Conservation (phyloP, 1,140 invertebrate species). For the Gonioctena quinquepunctata region DNA sequence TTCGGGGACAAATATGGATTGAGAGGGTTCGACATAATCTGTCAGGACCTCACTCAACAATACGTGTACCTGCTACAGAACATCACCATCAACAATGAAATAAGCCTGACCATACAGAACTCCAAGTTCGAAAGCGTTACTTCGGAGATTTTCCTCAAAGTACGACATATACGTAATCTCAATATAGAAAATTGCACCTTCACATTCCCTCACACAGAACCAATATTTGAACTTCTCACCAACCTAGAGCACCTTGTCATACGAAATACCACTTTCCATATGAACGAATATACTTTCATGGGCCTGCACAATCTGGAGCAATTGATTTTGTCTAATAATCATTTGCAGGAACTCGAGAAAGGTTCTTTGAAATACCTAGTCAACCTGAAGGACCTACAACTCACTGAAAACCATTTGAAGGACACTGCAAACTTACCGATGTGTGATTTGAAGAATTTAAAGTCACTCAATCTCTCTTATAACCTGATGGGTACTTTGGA, state of each 20-base stretch:
- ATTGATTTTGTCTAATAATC: slow-evolving; percentile 38
- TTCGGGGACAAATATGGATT: slow-evolving; percentile 44
- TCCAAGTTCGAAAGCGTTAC: slow-evolving; percentile 36
- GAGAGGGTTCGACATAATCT: slow-evolving; percentile 48
- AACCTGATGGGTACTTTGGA: slow-evolving; percentile 28
- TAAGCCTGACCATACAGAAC: slow-evolving; percentile 42
- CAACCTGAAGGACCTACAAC: slow-evolving; percentile 37
- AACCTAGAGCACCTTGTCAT: slow-evolving; percentile 29
- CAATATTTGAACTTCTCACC: slow-evolving; percentile 30
- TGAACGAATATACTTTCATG: slow-evolving; percentile 26
- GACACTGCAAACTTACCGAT: slow-evolving; percentile 33
- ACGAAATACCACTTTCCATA: slow-evolving; percentile 28
- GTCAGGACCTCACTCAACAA: slow-evolving; percentile 35
- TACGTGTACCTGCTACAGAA: slow-evolving; percentile 36
- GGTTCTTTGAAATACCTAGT: slow-evolving; percentile 28
- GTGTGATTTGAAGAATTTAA: slow-evolving; percentile 34
- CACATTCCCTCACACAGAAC: slow-evolving; percentile 20
- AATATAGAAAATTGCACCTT: slow-evolving; percentile 34
- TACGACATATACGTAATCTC: slow-evolving; percentile 38
- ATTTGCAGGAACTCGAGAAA: slow-evolving; percentile 21
- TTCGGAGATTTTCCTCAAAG: slow-evolving; percentile 37
- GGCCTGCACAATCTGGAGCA: slow-evolving; percentile 34
- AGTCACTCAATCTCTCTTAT: slow-evolving; percentile 26
- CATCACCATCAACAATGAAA: slow-evolving; percentile 45
- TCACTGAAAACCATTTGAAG: slow-evolving; percentile 37